Evolutionary conservation across 1,140 invertebrate species (phyloP), one percentile per base, ranked within the genome.

Genomic region (Popillia japonica): DNA sequence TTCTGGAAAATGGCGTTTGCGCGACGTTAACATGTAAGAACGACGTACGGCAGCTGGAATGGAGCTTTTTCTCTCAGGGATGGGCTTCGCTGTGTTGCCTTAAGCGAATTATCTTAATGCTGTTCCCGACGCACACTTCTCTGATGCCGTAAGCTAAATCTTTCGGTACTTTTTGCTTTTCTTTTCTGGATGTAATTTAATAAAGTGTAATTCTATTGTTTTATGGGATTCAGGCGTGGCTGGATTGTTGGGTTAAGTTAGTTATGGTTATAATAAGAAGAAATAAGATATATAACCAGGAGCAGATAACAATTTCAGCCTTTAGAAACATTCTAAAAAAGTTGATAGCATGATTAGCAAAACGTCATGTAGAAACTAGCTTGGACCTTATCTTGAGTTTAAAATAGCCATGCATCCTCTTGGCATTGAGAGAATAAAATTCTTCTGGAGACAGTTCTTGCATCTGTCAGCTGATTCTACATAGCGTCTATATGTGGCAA

Each of bases 1-100:
- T 34, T 68, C 61, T 22, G 20, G 61, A 68, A 68, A 68, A 68
- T 68, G 61, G 61, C 61, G n/a, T 48, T 17, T 10, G 10, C 44
- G 44, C 44, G 27, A 68, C 61, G 11, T 22, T 27, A 9, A 68
- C 61, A 68, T 68, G 2, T 22, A 64, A 9, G 17, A 22, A 22
- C 22, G 22, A 10, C 22, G 20, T 68, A 27, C 22, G 7, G 27
- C 27, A 68, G 61, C 6, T 3, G 61, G 20, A 23, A 8, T 22
- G 4, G 61, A 17, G 9, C 22, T 68, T 22, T 68, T 68, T 68
- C 14, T 34, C 11, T 68, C 22, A 34, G 27, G 27, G 27, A 34
- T 34, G 27, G 27, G 27, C 27, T 23, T 68, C 11, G 48, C 6
- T 17, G 44, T 11, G 6, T 55, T 55, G 27, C 48, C 14, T 55